Conservation (phyloP, 2,888 invertebrate genomes). For the Erebia aethiops region DNA sequence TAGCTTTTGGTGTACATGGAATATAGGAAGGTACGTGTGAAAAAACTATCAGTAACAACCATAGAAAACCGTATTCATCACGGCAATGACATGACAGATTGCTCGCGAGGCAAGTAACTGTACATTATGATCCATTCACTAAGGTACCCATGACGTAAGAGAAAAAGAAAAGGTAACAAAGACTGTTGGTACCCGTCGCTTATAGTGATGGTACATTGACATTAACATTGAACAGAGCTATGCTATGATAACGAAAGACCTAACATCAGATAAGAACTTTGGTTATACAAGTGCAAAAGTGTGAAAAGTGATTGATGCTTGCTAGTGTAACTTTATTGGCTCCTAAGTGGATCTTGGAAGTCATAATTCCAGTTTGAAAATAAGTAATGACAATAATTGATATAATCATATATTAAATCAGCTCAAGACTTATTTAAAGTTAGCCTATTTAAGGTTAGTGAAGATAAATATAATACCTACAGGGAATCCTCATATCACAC, state of each 20-base stretch:
- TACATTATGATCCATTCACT: constrained; percentile 30
- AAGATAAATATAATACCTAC: no score
- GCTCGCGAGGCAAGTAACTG: constrained; percentile 30
- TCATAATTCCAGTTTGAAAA: not conserved
- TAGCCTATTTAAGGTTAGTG: no score
- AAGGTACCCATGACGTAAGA: constrained; percentile 37
- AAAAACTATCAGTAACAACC: constrained; percentile 7
- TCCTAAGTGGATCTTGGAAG: no score
- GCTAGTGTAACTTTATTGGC: not conserved
- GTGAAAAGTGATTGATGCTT: not conserved
- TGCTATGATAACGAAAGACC: constrained; percentile 40
- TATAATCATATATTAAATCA: no score
- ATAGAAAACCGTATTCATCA: constrained; percentile 18
- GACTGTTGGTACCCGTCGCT: not conserved
- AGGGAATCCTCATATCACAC: no score
- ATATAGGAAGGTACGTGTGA: not conserved
- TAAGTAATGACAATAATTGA: not conserved
- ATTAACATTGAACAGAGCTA: constrained; percentile 61
- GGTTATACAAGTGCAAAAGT: not conserved
- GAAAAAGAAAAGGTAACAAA: constrained; percentile 24
- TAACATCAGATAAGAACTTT: constrained; percentile 13
- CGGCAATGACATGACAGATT: constrained; percentile 28
- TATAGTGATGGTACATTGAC: constrained; percentile 28
- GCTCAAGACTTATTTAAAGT: not conserved
- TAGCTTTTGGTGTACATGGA: no score